A percentile compares a stretch with the other conserved stretches of the same genome.
These are phyloP conservation scores for Drosophila seclusa DNA, from an alignment of 2,888 invertebrate genomes.

Conservation along the genomic window DNA sequence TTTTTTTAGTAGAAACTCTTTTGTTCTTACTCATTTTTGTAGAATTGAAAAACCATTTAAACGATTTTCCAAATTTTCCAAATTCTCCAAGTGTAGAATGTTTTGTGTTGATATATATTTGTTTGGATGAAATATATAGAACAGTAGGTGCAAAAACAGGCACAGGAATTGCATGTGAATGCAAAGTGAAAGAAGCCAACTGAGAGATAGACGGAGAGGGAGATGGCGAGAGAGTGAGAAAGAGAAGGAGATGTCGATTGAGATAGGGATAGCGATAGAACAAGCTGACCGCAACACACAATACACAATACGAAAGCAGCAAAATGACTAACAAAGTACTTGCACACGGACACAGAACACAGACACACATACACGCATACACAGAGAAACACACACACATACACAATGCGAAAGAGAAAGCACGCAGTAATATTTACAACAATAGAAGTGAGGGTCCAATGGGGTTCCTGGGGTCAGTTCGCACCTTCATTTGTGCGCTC, in stretches of 20 bases:
- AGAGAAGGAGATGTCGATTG: slow-evolving; percentile 2
- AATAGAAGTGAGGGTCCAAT: slow-evolving; percentile 45
- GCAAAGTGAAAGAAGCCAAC: slow-evolving; percentile 27
- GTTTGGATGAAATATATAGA: slow-evolving; percentile 52
- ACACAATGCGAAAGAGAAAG: slow-evolving; percentile 1
- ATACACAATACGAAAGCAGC: slow-evolving; percentile 44
- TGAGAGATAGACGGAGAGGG: background rate
- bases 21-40: no score
- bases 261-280: slow-evolving; percentile 37
- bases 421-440: slow-evolving; percentile 59
- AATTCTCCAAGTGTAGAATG: slow-evolving; percentile 5
- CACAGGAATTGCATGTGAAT: slow-evolving; percentile 70
- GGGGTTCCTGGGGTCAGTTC: slow-evolving; percentile 68
- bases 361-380: background rate
- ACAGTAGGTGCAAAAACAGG: slow-evolving; percentile 74
- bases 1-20: no score
- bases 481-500: slow-evolving; percentile 75
- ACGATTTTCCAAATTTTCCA: background rate
- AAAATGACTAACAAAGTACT: slow-evolving; percentile 46
- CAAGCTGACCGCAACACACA: slow-evolving; percentile 68
- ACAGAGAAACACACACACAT: background rate
- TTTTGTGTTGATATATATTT: slow-evolving; percentile 65
- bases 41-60: background rate
- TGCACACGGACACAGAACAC: background rate
- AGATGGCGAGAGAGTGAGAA: background rate